Percentiles rank a stretch among this genome's conserved stretches.
phyloP scores from a whole-genome alignment of 2,888 invertebrate species.

The Ormyrus nitidulus region DNA sequence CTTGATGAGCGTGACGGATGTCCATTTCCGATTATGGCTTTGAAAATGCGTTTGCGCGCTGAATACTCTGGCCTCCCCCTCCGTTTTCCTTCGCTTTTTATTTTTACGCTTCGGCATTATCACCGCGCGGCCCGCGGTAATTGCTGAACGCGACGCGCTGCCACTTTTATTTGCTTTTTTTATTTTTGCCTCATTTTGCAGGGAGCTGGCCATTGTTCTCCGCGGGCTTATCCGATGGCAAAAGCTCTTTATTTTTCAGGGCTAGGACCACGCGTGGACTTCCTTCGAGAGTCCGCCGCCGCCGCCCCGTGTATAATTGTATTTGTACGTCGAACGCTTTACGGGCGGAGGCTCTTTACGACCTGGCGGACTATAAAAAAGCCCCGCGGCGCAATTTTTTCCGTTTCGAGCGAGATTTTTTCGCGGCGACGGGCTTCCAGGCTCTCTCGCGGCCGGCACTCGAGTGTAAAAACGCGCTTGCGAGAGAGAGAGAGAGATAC shows the following conservation, averaged over 20 bases:
- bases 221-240: conserved; percentile 22
- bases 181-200: too few relatives aligned
- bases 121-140: conserved; percentile 7
- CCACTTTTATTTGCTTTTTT: background rate
- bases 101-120: conserved; percentile 49
- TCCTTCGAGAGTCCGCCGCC: background rate
- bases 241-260: background rate
- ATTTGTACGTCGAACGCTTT: too few relatives aligned
- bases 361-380: background rate
- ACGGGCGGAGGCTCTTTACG: too few relatives aligned
- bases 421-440: too few relatives aligned
- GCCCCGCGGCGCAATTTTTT: background rate
- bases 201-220: conserved; percentile 7
- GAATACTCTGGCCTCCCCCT: background rate
- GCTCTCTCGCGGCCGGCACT: too few relatives aligned
- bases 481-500: conserved; percentile 25
- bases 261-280: background rate
- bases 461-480: too few relatives aligned
- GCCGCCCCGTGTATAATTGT: too few relatives aligned
- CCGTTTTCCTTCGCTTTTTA: conserved; percentile 11
- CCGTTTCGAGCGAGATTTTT: too few relatives aligned
- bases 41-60: conserved; percentile 42
- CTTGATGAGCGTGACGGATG: conserved; percentile 58
- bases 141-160: conserved; percentile 39
- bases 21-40: conserved; percentile 59